A percentile compares a stretch with the other conserved stretches of the same genome.
Conservation (phyloP, 2,797 vertebrate genomes). For the Percopsis omiscomaycus region DNA sequence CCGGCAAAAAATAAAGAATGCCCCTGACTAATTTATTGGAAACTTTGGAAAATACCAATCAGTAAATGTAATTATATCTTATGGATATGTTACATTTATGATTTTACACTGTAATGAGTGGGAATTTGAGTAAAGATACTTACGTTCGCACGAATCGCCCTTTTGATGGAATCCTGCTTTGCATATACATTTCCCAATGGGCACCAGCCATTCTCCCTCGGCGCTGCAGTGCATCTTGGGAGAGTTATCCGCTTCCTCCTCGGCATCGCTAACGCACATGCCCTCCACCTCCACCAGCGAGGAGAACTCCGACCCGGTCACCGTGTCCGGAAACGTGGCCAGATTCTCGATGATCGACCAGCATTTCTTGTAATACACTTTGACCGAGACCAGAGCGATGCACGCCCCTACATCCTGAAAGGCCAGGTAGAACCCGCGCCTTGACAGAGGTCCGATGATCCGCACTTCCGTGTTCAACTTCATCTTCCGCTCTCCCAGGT, state of each 20-base stretch:
- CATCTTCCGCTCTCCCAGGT: slow-evolving; percentile 98
- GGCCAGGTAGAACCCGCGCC: slow-evolving; percentile 97
- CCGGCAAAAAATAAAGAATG: slow-evolving; percentile 11
- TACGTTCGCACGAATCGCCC: slow-evolving; percentile 96
- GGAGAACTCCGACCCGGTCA: slow-evolving; percentile 98
- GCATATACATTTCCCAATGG: slow-evolving; percentile 99
- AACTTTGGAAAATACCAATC: slow-evolving; percentile 9
- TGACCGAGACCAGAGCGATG: slow-evolving; percentile 97
- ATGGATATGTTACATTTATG: neutral
- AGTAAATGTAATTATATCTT: slow-evolving; percentile 12
- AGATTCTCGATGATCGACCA: slow-evolving; percentile 99
- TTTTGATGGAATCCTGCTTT: slow-evolving; percentile 98
- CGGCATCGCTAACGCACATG: slow-evolving; percentile 90
- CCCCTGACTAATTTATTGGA: neutral
- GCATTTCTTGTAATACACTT: slow-evolving; percentile 99
- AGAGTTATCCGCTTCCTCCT: slow-evolving; percentile 96
- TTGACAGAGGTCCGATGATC: slow-evolving; percentile 94
- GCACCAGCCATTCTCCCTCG: slow-evolving; percentile 98
- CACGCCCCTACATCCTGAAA: slow-evolving; percentile 99
- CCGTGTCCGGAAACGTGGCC: slow-evolving; percentile 97
- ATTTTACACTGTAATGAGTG: slow-evolving; percentile 8
- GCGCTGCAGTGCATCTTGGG: slow-evolving; percentile 99
- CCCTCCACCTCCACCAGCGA: slow-evolving; percentile 98
- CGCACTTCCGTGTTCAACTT: slow-evolving; percentile 99
- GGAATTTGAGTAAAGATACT: slow-evolving; percentile 69